Evolutionary conservation across 2,797 vertebrate species (phyloP), one percentile per base, ranked within the genome.

Genomic region (Sylvilagus floridanus): DNA sequence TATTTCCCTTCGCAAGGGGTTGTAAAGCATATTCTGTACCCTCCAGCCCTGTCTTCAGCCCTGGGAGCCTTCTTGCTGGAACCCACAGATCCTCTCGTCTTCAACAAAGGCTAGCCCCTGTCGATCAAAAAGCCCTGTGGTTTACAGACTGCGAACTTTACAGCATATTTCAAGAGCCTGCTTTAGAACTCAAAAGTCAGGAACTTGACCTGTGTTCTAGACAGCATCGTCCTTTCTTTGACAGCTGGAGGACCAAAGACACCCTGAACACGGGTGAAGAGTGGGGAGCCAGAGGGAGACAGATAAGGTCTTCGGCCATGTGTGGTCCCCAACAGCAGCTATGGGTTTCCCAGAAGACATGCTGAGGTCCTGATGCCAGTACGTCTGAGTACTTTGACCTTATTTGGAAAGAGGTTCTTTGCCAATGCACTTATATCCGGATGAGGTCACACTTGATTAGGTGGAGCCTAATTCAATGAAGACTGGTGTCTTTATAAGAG

Each of bases 61-160:
- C 9, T 42, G 57, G 11, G 30, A 28, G 21, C 37, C 73, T 82
- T 69, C 78, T 50, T 14, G 30, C 32, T 4, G 3, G 24, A 89
- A 77, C 35, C n/a, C 66, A 75, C 54, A 88, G 73, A 69, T 95
- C 66, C 85, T 83, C 75, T 86, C 30, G 54, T 90, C 28, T 81
- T 91, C 68, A 52, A 78, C 71, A 77, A 92, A 95, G 57, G 57
- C 62, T 24, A 57, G 57, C 69, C 68, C 89, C 84, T 69, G 4
- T 28, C 28, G 35, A 32, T 52, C 66, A 88, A 65, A 95, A 21
- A 87, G 4, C n/a, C 57, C 30, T 78, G 84, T 60, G 24, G n/a
- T 83, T 69, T 90, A 37, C 57, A 90, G 87, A 71, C 62, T 47
- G 35, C 71, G 76, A 52, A 66, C 88, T 85, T 76, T 52, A 60